Base-by-base conservation (phyloP, 2,113 vertebrate genomes). In the Oncorhynchus tshawytscha region DNA sequence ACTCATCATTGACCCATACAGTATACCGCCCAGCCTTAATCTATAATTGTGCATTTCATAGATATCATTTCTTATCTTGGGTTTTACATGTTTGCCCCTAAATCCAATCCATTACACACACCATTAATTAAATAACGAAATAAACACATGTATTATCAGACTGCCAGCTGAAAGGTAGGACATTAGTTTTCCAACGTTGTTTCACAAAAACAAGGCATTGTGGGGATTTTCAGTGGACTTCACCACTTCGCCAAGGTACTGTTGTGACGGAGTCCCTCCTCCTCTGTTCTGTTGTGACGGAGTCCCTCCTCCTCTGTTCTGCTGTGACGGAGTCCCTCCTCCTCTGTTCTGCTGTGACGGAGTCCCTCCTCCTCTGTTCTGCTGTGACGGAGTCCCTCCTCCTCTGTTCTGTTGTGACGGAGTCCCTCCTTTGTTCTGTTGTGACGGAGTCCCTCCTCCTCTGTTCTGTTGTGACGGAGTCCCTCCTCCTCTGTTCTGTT, bases 121-220 rank as follows among this genome's bases (percentile, higher is more conserved):
- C 31, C 20, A 39, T 45, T 18, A 5, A 16, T 31, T 74, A 64
- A 67, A 54, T 60, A 73, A 4, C 60, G 54, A 8, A 75, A 76
- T 71, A 31, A 80, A 69, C 77, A 86, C 85, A 83, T 87, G 15
- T 54, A 16, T 88, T 78, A 73, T 76, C 70, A 65, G 29, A 69
- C 76, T 75, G 74, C 75, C 73, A 82, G 76, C 54, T 64, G 70
- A 77, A 73, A 66, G 49, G 15, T 16, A 54, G 15, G 49, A 13
- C 49, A 54, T 54, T 54, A 3, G 49, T 54, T 54, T 54, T 54
- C 16, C 64, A 59, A 15, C 25, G 18, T 3, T 3, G 13, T 51
- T 85, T 87, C 77, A 75, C 74, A 82, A 39, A 82, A 25, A 79
- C 24, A 82, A 89, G 83, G 83, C 85, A 86, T 76, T 34, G 31